Conservation (phyloP, 2,113 vertebrate species). For the Mesembrinibis cayennensis region DNA sequence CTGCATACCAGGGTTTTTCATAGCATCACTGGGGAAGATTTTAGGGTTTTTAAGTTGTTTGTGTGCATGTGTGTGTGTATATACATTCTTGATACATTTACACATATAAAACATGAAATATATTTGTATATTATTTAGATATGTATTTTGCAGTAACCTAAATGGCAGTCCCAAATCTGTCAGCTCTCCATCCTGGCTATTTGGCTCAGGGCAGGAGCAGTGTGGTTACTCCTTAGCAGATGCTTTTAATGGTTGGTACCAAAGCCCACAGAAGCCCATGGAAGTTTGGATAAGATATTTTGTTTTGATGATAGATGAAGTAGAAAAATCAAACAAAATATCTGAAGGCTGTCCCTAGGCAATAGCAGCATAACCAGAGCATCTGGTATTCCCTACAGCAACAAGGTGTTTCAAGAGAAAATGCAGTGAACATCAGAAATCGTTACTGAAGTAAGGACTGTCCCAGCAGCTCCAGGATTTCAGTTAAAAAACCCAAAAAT, state of each 20-base stretch:
- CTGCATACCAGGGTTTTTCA: neutral
- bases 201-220: neutral
- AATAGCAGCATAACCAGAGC: neutral
- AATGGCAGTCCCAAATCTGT: neutral
- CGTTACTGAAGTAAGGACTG: neutral
- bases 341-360: neutral
- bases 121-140: fast-evolving
- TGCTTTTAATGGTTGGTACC: neutral
- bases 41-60: neutral
- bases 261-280: neutral
- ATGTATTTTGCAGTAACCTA: neutral
- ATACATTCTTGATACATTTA: neutral
- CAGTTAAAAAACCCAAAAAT: neutral
- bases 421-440: neutral
- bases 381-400: neutral
- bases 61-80: neutral
- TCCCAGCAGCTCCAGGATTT: neutral
- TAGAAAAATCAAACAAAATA: neutral
- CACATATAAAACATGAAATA: neutral
- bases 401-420: neutral
- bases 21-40: neutral
- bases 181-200: neutral
- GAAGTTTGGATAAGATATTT: neutral
- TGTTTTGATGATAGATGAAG: neutral
- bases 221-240: neutral